phyloP scores from a whole-genome alignment of 2,888 invertebrate species.

The Caenorhabditis macrosperma region DNA sequence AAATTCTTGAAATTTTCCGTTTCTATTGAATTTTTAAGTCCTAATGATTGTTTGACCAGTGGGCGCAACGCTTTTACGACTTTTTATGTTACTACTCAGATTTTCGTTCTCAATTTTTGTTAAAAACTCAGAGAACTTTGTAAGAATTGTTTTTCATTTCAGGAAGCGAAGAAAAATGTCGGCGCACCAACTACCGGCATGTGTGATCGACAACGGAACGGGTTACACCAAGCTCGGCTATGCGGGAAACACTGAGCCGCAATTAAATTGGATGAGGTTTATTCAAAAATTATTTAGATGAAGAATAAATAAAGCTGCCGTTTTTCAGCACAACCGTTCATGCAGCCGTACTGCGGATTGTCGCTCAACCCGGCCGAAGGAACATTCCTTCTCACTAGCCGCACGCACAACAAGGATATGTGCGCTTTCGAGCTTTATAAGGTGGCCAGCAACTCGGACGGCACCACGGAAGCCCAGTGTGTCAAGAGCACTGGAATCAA shows the following conservation, averaged over 20 bases:
- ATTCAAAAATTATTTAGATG: too few relatives aligned
- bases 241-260: constrained; percentile 98
- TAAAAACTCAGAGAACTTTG: neutral
- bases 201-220: constrained; percentile 99
- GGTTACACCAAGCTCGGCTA: constrained; percentile 98
- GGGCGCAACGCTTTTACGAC: neutral
- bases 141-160: too few relatives aligned
- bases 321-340: constrained; percentile 81
- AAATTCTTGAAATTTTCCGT: too few relatives aligned
- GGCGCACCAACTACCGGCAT: constrained; percentile 87
- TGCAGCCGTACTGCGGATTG: constrained; percentile 85
- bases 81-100: neutral
- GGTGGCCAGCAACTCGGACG: constrained; percentile 83
- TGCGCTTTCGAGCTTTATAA: constrained; percentile 94
- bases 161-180: constrained; percentile 29
- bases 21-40: too few relatives aligned
- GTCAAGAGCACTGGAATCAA: constrained; percentile 91
- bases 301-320: neutral
- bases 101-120: neutral
- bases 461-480: constrained; percentile 70
- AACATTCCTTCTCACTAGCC: constrained; percentile 90
- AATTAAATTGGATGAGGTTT: constrained; percentile 87
- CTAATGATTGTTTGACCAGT: constrained; percentile 34
- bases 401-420: constrained; percentile 88
- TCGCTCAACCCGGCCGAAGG: constrained; percentile 98